A percentile compares a stretch with the other conserved stretches of the same genome.
Conservation (phyloP, 2,797 vertebrate species). For the Rhynchonycteris naso region DNA sequence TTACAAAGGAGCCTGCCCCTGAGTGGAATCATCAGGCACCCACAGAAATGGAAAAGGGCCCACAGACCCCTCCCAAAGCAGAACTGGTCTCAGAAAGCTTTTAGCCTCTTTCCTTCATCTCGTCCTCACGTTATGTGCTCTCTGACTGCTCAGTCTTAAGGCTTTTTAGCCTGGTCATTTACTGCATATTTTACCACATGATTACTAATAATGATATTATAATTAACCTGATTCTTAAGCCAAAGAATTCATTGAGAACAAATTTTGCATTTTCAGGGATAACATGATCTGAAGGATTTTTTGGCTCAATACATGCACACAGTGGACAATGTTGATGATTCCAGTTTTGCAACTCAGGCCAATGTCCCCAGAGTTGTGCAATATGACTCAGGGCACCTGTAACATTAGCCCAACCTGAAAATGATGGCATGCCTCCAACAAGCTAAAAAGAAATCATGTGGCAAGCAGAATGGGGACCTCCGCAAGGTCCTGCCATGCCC, state of each 20-base stretch:
- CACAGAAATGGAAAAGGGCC: background rate
- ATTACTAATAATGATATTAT: conserved; percentile 52
- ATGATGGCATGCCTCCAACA: conserved; percentile 66
- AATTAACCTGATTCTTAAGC: conserved; percentile 65
- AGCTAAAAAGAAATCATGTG: conserved; percentile 53
- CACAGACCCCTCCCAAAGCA: background rate
- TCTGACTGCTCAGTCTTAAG: background rate
- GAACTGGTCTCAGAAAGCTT: background rate
- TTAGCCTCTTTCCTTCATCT: background rate
- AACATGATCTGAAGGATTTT: conserved; percentile 68
- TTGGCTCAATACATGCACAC: conserved; percentile 56
- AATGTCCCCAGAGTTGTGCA: background rate
- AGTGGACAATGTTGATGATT: background rate
- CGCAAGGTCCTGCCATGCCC: background rate
- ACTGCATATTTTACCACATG: conserved; percentile 33
- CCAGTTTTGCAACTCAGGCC: background rate
- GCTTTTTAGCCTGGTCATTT: background rate
- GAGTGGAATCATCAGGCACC: background rate
- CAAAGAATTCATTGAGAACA: conserved; percentile 45
- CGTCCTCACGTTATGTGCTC: background rate
- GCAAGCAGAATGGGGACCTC: accelerated
- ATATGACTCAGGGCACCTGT: conserved; percentile 58
- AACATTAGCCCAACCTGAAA: conserved; percentile 45
- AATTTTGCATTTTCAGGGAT: conserved; percentile 56
- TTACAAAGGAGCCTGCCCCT: background rate